These are phyloP conservation scores for Aurelia sp. DNA, from an alignment of 30 jellyfish, hydroid and myxozoan species.

Conservation along the genomic window DNA sequence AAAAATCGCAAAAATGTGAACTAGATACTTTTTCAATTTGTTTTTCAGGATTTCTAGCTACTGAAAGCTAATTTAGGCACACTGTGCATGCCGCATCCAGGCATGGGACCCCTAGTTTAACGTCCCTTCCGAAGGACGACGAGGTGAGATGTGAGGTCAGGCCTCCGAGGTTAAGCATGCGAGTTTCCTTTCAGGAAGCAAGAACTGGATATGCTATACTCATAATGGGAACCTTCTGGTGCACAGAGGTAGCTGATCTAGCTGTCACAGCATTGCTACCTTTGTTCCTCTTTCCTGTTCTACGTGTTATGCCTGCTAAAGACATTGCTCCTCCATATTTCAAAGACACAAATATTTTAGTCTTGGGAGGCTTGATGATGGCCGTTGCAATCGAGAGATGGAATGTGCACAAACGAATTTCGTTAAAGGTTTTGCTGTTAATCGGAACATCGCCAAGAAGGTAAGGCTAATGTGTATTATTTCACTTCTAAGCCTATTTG, in stretches of 20 bases:
- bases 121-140: too few relatives aligned
- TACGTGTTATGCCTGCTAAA: conserved; percentile 82
- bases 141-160: too few relatives aligned
- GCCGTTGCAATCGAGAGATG: conserved; percentile 96
- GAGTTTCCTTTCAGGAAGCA: conserved; percentile 63
- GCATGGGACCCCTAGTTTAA: too few relatives aligned
- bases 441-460: conserved; percentile 98
- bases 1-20: too few relatives aligned
- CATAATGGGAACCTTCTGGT: conserved; percentile 92
- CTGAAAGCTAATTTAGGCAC: too few relatives aligned
- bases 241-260: conserved; percentile 89
- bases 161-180: too few relatives aligned
- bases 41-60: too few relatives aligned
- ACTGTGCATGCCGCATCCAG: too few relatives aligned
- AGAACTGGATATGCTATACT: conserved; percentile 87
- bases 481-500: too few relatives aligned
- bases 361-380: conserved; percentile 93
- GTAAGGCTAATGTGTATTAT: not conserved
- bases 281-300: conserved; percentile 83
- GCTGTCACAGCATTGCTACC: conserved; percentile 97
- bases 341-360: conserved; percentile 93
- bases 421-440: conserved; percentile 80
- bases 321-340: conserved; percentile 87
- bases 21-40: too few relatives aligned
- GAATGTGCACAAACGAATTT: conserved; percentile 96